A percentile compares a stretch with the other conserved stretches of the same genome.
Evolutionary conservation across 35 echinoderm and acorn worm genomes (phyloP).

Genomic region (Lytechinus pictus): DNA sequence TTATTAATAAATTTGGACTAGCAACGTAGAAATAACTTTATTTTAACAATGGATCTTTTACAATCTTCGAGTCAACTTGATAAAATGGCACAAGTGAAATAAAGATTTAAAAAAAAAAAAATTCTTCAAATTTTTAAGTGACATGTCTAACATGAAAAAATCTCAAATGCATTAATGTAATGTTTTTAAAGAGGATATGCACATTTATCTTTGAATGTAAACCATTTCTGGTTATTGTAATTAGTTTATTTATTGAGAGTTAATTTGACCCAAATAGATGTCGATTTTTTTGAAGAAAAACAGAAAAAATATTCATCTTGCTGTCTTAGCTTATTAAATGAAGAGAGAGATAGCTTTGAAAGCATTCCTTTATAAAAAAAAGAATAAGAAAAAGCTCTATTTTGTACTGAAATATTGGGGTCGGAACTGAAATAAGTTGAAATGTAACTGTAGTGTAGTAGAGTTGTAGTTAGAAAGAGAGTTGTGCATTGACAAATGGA

Average conservation of each 20-base stretch:
- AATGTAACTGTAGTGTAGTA: not conserved
- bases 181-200: no score
- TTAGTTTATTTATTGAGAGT: not conserved
- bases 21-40: no score
- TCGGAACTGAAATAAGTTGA: constrained; percentile 36
- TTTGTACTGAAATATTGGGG: constrained; percentile 56
- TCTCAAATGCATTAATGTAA: no score
- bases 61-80: no score
- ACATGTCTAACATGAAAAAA: no score
- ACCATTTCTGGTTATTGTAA: no score
- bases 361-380: not conserved
- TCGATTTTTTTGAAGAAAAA: not conserved
- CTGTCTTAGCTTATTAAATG: not conserved
- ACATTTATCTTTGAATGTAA: no score
- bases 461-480: constrained; percentile 24
- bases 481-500: not conserved
- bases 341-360: constrained; percentile 3
- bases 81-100: no score
- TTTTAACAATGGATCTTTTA: no score
- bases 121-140: no score
- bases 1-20: no score
- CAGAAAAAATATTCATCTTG: not conserved
- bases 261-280: not conserved
- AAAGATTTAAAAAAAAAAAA: no score
- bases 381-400: not conserved